Evolutionary conservation across 2,888 invertebrate genomes (phyloP), one percentile per base, ranked within the genome.

Genomic region (Dinocampus coccinellae): DNA sequence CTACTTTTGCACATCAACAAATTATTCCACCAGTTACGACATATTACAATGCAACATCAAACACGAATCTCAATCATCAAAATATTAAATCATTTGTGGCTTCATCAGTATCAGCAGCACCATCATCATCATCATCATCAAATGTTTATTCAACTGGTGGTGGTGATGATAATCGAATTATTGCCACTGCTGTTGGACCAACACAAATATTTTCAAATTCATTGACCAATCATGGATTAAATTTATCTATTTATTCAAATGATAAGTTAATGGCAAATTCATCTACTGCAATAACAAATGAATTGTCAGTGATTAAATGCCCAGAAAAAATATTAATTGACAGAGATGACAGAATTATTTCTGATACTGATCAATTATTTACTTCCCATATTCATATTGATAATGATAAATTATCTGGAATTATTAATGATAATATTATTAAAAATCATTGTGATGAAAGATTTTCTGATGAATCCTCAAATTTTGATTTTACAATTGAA

Each of bases 401-500:
- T 20, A 47, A 13, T 57, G 29, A 57, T 16, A 34, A 34, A 24
- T 13, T n/a, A 10, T 36, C 39, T 22, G 13, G n/a, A 16, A 13
- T 24, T 22, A 39, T 55, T 16, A 1, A 13, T 34, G n/a, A 34
- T n/a, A n/a, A 22, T 39, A 24, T 53, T 22, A 39, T 66, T 3
- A 78, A 79, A 39, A 68, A 66, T 11, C 77, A 78, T 10, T 33
- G 33, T 3, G 85, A 85, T 1, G 84, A 84, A n/a, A 78, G 76
- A 69, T 78, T 78, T 20, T 84, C 84, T 0, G 85, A 84, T 2
- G 90, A 90, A 74, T 91, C 91, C 0, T 90, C 90, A 2, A 91
- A 90, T 78, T 89, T 91, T 42, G 90, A 91, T 76, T 91, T 91
- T 65, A 90, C 90, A 52, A 90, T 89, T 62, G 91, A 91, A 82